Evolutionary conservation across 1,140 invertebrate genomes (phyloP), one percentile per base, ranked within the genome.

Genomic region (Penaeus vannamei): DNA sequence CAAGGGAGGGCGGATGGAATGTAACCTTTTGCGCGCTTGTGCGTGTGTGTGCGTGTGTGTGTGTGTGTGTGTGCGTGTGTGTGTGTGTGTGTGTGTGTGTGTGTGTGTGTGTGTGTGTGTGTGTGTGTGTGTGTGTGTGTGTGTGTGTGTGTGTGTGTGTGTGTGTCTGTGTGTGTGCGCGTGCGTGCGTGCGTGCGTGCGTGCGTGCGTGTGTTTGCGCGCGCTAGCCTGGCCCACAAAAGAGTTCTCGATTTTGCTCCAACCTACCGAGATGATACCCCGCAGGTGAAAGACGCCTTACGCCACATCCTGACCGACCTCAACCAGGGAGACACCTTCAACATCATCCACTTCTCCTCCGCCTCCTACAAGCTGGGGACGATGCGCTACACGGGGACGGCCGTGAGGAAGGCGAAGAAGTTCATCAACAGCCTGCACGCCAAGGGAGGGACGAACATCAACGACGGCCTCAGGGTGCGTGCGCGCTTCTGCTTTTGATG

Each of bases 221-320:
- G 1, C 14, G 8, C 14, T 53, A n/a, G n/a, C n/a, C 14, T 53
- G 14, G 12, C 1, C 53, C 53, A 53, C 53, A 0, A 17, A 7
- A 53, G 53, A 17, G 23, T 72, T 10, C 66, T 2, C 66, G 22
- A 26, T 12, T 66, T 26, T 66, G 26, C 2, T 3, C 3, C 22
- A 66, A 66, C 22, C 22, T 26, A 66, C 64, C 26, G 26, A 2
- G 26, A 26, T 2, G 7, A 3, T 23, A 8, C 4, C 22, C 66
- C n/a, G 17, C 91, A 91, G 89, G 91, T 90, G 2, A 91, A 91
- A 59, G 91, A 91, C 17, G 91, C 91, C 19, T 42, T 91, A 8
- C 83, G 72, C 22, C 83, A 87, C 42, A 91, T 91, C 59, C 69
- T 91, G 36, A 81, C 64, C 7, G 89, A 91, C 36, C 86, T 91